A percentile compares a stretch with the other conserved stretches of the same genome.
Evolutionary conservation across 1,140 invertebrate genomes (phyloP).

Genomic region (Sweltsa coloradensis): DNA sequence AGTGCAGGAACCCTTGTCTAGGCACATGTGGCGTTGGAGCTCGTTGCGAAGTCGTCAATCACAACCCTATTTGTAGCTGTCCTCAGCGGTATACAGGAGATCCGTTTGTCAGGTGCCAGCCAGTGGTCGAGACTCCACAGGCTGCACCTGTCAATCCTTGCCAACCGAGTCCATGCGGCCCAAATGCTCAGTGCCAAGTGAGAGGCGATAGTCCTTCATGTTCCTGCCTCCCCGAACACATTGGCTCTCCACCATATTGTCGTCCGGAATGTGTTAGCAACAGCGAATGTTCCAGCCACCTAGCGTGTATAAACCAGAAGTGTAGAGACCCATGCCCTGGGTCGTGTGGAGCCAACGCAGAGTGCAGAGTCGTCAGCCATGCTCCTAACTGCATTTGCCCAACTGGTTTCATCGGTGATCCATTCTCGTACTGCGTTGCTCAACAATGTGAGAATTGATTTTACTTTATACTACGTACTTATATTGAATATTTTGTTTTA

Average conservation of each 20-base stretch:
- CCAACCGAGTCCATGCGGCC: slow-evolving; percentile 37
- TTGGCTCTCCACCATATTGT: slow-evolving; percentile 39
- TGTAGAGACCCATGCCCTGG: slow-evolving; percentile 51
- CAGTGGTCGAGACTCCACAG: slow-evolving; percentile 7
- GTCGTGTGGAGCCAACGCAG: slow-evolving; percentile 43
- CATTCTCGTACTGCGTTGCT: slow-evolving; percentile 48
- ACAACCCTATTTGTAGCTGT: slow-evolving; percentile 37
- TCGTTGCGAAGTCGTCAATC: slow-evolving; percentile 38
- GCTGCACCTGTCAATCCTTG: slow-evolving; percentile 26
- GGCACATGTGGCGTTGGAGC: slow-evolving; percentile 39
- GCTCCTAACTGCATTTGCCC: slow-evolving; percentile 51
- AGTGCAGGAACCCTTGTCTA: slow-evolving; percentile 36
- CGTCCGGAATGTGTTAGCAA: slow-evolving; percentile 40
- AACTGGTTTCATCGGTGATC: slow-evolving; percentile 53
- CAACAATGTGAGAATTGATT: slow-evolving; percentile 35
- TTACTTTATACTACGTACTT: too few relatives aligned
- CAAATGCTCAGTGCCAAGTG: slow-evolving; percentile 37
- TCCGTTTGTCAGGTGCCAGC: slow-evolving; percentile 26
- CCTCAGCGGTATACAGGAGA: slow-evolving; percentile 37
- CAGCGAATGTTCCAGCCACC: slow-evolving; percentile 36
- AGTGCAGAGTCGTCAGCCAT: slow-evolving; percentile 54
- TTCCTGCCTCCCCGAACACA: slow-evolving; percentile 37
- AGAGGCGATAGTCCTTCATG: slow-evolving; percentile 41
- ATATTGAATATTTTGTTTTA: too few relatives aligned
- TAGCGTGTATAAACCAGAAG: slow-evolving; percentile 42